phyloP scores from a whole-genome alignment of 2,888 invertebrate species.

The Ptychoptera contaminata region DNA sequence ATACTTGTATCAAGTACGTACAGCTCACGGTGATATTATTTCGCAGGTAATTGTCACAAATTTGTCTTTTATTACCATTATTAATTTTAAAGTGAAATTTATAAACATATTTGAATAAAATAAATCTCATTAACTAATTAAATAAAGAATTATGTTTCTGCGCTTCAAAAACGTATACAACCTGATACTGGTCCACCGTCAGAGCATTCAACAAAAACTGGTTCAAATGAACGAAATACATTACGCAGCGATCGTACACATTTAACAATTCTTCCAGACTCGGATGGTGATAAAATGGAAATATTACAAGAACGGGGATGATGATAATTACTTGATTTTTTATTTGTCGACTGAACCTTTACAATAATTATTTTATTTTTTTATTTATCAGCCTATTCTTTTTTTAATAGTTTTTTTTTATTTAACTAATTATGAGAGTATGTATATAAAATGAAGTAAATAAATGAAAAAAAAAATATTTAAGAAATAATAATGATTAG shows the following conservation, averaged over 20 bases:
- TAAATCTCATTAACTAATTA: not conserved
- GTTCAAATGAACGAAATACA: conserved; percentile 55
- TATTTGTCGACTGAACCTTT: not conserved
- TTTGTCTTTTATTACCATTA: not conserved
- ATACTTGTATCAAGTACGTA: conserved; percentile 76
- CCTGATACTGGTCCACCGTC: conserved; percentile 38
- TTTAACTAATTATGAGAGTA: too few species aligned
- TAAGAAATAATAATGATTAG: too few species aligned
- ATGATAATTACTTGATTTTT: conserved; percentile 15
- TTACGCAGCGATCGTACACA: conserved; percentile 65
- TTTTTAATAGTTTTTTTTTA: too few species aligned
- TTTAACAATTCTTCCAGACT: conserved; percentile 57
- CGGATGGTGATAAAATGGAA: conserved; percentile 36
- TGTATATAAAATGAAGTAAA: too few species aligned
- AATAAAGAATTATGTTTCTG: conserved; percentile 60
- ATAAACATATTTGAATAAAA: not conserved
- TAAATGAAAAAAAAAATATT: too few species aligned
- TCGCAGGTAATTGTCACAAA: conserved; percentile 49
- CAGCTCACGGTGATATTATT: conserved; percentile 79
- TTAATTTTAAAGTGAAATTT: not conserved
- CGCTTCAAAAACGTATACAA: conserved; percentile 56
- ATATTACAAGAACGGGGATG: conserved; percentile 31
- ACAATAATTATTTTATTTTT: too few species aligned
- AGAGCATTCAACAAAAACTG: conserved; percentile 33
- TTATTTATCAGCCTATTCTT: too few species aligned